These are phyloP conservation scores for Microtus oregoni DNA, from an alignment of 2,113 vertebrate species.

Conservation along the genomic window DNA sequence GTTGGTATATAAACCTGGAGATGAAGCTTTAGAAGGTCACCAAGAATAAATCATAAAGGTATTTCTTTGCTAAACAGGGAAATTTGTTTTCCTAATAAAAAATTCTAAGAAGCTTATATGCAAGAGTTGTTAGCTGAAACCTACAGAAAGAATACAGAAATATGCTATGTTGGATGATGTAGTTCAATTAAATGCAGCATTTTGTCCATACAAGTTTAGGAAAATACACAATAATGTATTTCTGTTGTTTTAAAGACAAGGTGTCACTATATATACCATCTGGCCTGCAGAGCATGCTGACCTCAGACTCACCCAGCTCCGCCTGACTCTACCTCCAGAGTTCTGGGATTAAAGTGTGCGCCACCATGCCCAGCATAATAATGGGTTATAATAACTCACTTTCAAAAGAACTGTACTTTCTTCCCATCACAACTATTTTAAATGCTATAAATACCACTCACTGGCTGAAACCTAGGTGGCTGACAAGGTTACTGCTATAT, in stretches of 20 bases:
- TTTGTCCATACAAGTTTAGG: not conserved
- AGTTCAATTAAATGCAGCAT: not conserved
- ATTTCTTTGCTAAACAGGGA: not conserved
- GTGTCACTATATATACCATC: not conserved
- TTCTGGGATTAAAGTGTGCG: not conserved
- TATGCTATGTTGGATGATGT: not conserved
- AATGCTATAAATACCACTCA: constrained; percentile 7
- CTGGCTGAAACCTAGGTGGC: not conserved
- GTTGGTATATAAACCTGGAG: not conserved
- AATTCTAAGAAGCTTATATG: constrained; percentile 18
- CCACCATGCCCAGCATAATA: not conserved
- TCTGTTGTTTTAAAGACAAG: not conserved
- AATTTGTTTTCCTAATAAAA: constrained; percentile 19
- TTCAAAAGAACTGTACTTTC: not conserved
- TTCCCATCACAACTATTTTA: not conserved
- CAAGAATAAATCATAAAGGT: not conserved
- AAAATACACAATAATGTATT: not conserved
- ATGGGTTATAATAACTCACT: not conserved
- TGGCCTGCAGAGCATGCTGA: not conserved
- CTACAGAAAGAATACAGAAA: constrained; percentile 45
- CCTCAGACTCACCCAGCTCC: not conserved
- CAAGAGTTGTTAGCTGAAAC: not conserved
- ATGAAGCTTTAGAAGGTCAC: not conserved
- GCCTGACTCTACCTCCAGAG: not conserved
- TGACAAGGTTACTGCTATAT: not conserved